Conservation (phyloP, 2,113 vertebrate genomes). For the Fregetta grallaria region DNA sequence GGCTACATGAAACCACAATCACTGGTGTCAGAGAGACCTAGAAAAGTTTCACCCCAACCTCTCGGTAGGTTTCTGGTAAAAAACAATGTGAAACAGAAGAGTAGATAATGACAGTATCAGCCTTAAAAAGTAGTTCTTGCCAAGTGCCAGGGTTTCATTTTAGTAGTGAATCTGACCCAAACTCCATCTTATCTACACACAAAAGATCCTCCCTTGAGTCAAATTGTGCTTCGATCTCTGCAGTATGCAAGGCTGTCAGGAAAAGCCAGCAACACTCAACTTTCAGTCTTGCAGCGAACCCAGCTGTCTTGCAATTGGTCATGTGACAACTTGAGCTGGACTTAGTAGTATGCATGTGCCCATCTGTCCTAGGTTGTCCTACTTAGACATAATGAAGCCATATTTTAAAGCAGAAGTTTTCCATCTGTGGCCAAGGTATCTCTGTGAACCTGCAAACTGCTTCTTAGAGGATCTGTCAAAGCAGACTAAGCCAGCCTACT, state of each 20-base stretch:
- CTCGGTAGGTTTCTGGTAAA: not conserved
- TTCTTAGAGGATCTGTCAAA: not conserved
- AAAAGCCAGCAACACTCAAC: not conserved
- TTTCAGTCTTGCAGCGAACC: not conserved
- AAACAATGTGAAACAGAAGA: not conserved
- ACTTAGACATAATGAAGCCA: not conserved
- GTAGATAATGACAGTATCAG: not conserved
- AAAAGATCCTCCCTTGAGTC: not conserved
- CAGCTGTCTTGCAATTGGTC: not conserved
- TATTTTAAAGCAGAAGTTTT: not conserved
- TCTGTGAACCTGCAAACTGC: not conserved
- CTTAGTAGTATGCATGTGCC: not conserved
- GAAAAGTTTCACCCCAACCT: not conserved
- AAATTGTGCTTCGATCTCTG: not conserved
- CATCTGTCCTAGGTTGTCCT: not conserved
- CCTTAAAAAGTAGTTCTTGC: not conserved
- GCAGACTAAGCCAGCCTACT: not conserved
- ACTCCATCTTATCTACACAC: not conserved
- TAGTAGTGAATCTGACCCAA: not conserved
- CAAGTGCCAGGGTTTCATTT: not conserved
- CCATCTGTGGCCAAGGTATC: not conserved
- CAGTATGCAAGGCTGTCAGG: not conserved
- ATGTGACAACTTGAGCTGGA: not conserved
- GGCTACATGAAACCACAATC: not conserved
- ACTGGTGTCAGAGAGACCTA: not conserved